Evolutionary conservation across 2,888 invertebrate species (phyloP).

Genomic region (Andrena bucephala): DNA sequence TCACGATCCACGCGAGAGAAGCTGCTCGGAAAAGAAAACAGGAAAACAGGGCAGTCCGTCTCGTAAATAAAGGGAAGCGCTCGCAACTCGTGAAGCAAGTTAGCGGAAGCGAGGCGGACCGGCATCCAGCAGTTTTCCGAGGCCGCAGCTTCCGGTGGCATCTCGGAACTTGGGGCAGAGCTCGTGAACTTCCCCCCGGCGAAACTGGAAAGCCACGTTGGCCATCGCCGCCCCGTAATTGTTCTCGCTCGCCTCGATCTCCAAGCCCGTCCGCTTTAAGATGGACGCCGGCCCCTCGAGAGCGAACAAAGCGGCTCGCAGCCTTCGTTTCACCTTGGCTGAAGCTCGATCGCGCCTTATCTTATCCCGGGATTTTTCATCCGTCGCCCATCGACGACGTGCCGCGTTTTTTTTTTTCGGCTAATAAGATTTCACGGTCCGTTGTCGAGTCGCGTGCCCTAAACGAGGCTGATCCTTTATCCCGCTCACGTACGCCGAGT

Average conservation of each 20-base stretch:
- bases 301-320: neutral
- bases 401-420: constrained; percentile 51
- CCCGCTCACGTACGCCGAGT: constrained; percentile 62
- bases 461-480: constrained; percentile 64
- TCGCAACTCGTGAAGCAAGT: constrained; percentile 20
- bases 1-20: neutral
- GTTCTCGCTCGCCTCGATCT: constrained; percentile 33
- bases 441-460: constrained; percentile 39
- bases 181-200: constrained; percentile 41
- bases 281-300: neutral
- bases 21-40: neutral
- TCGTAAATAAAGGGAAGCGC: constrained; percentile 7
- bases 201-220: constrained; percentile 35
- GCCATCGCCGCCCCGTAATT: constrained; percentile 42
- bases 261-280: constrained; percentile 34
- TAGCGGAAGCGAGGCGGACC: neutral
- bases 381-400: constrained; percentile 10
- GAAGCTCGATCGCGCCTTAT: constrained; percentile 42
- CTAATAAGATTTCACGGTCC: constrained; percentile 64
- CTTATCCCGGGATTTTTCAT: constrained; percentile 23
- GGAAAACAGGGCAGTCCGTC: neutral
- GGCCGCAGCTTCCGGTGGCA: constrained; percentile 9
- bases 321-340: constrained; percentile 21
- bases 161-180: constrained; percentile 50
- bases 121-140: constrained; percentile 16